Base-by-base conservation (phyloP, 2,113 vertebrate species). In the Columbina picui region DNA sequence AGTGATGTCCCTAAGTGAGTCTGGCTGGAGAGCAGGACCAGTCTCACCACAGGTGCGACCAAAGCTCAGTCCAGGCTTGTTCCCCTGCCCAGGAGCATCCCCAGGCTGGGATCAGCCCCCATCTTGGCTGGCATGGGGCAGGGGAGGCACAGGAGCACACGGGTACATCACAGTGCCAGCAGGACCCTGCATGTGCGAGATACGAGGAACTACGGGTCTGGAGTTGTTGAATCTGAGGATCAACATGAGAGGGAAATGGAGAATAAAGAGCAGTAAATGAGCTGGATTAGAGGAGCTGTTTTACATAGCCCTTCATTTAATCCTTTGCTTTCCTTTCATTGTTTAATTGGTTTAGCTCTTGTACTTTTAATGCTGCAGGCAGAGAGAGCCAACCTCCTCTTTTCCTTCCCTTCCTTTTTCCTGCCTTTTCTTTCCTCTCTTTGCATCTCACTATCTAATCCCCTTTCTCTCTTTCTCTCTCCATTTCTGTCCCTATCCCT, bases 341-440 rank as follows among this genome's bases (percentile, higher is more conserved):
- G 87, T 95, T 96, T 97, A 96, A 97, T 95, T 96, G 94, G 93
- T 93, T 96, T 94, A 96, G 88, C 88, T 94, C 94, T 96, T 96
- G 95, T 97, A 94, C 90, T 77, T 95, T 59, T 78, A 95, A 91
- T 88, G 84, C 76, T 93, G 67, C 83, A 90, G 80, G 61, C 83
- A 93, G 82, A 84, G 56, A 71, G 65, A 39, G 47, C 78, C 83
- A 95, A 12, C 75, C 83, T 83, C 71, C 84, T 89, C 70, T 39
- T 71, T 69, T 12, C 92, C 78, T 76, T 81, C 39, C 49, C 56
- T 87, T 87, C 43, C 16, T 57, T 50, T 80, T 7, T 25, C 50
- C 26, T 52, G 50, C 74, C 63, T 88, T 94, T 75, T 50, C 67
- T 87, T 52, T 82, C 78, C 89, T 87, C 81, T 94, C 89, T 89